Base-by-base conservation (phyloP, 2,113 vertebrate genomes). In the Myrmecobius fasciatus region DNA sequence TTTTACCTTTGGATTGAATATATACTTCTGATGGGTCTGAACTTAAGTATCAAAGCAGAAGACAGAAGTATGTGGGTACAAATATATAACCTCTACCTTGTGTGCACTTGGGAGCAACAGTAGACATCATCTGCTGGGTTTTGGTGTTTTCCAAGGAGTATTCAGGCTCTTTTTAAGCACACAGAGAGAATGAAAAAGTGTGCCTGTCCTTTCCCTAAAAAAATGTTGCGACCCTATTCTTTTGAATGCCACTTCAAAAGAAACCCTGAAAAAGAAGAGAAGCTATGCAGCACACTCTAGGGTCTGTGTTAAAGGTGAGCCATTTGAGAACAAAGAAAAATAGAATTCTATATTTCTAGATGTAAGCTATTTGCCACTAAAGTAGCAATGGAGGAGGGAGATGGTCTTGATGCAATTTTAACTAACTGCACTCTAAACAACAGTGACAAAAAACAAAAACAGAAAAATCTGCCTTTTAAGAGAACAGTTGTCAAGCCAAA, bases 191-290 rank as follows among this genome's bases (percentile, higher is more conserved):
- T 83, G 28, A 93, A 93, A 94, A 95, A 31, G 10, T 83, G 20
- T 2, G 10, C 43, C 54, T 2, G 0, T 12, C 52, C 28, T 93
- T 53, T 93, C 48, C 91, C 92, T 92, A 22, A 53, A 92, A 93
- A 91, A 53, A 31, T 90, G 53, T n/a, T 56, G 47, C 51, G 25
- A 3, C 36, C 56, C 9, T 6, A 5, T 94, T 75, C 92, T 83
- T 96, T 92, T 26, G 7, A 96, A 92, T 91, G 31, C 52, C 11
- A 46, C 91, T 89, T 31, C 25, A 2, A 25, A 94, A 88, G 92
- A 60, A 92, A 11, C 2, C 91, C 49, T 17, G 75, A 91, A 24
- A 25, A 36, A 93, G 67, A 93, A 89, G 48, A 52, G 51, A 25
- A 8, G n/a, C 60, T 60, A 51, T 54, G 53, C 48, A 1, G 0